Evolutionary conservation across 2,113 vertebrate genomes (phyloP).

Genomic region (Lanius collurio): DNA sequence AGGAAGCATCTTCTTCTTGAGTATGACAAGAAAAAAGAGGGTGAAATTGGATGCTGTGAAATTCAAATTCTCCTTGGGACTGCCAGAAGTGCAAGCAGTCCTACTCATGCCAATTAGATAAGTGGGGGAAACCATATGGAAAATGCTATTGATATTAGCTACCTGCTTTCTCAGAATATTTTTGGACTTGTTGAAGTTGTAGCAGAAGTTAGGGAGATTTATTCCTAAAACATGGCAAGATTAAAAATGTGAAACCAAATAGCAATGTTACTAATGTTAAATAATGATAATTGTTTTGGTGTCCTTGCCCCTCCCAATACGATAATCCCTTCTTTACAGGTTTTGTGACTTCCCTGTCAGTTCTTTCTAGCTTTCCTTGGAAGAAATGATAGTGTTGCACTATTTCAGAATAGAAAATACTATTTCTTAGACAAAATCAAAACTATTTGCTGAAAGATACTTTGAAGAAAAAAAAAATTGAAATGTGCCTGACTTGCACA

Average conservation of each 20-base stretch:
- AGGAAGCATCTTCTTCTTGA: not conserved
- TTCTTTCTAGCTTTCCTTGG: not conserved
- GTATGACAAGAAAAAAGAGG: not conserved
- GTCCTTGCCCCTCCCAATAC: not conserved
- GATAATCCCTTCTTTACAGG: not conserved
- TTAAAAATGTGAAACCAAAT: not conserved
- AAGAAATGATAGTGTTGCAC: not conserved
- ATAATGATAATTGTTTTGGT: not conserved
- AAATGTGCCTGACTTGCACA: not conserved
- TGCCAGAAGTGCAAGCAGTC: not conserved
- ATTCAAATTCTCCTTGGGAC: not conserved
- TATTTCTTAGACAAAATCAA: not conserved
- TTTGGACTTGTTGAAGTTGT: not conserved
- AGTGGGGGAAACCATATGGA: not conserved
- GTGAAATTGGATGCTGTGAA: not conserved
- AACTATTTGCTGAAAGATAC: not conserved
- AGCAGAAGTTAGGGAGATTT: not conserved
- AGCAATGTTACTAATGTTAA: not conserved
- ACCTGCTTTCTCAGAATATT: not conserved
- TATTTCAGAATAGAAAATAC: not conserved
- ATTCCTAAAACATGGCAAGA: not conserved
- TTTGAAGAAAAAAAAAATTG: not conserved
- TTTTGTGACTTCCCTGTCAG: not conserved
- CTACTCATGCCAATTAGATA: not conserved
- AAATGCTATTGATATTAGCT: not conserved